Conservation (phyloP, 2,113 vertebrate genomes). For the Rhinoderma darwinii region DNA sequence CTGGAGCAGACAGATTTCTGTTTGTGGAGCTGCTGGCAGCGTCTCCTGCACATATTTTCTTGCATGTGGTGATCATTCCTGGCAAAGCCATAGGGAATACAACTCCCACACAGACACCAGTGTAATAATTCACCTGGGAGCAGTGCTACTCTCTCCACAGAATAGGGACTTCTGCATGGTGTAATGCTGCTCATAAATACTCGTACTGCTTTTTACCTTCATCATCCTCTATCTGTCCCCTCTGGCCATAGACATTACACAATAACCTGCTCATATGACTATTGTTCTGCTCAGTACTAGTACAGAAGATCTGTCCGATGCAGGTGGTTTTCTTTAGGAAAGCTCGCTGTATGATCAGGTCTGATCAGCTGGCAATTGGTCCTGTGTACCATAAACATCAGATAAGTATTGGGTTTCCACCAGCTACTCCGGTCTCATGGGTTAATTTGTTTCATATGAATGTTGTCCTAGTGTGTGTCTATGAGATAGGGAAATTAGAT, state of each 20-base stretch:
- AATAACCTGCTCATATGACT: background rate
- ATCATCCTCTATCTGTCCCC: background rate
- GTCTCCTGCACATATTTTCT: constrained; percentile 8
- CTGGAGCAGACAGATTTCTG: constrained; percentile 33
- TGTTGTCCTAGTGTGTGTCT: background rate
- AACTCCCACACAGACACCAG: constrained; percentile 7
- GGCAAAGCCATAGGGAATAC: background rate
- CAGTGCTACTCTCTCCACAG: background rate
- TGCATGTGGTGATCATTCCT: constrained; percentile 8
- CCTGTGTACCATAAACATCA: background rate
- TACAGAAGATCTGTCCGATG: background rate
- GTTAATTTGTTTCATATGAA: background rate
- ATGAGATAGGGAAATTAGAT: background rate
- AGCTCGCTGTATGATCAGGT: background rate
- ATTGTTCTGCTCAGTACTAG: background rate
- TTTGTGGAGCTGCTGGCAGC: constrained; percentile 4
- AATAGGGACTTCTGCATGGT: background rate
- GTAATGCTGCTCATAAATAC: too few species aligned
- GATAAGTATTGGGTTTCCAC: background rate
- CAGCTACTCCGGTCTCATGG: background rate
- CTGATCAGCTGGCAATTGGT: background rate
- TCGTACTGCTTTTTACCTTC: background rate
- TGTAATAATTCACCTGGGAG: background rate
- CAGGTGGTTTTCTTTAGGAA: background rate
- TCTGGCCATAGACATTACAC: background rate